A percentile compares a stretch with the other conserved stretches of the same genome.
These are phyloP conservation scores for Cataglyphis livida DNA, from an alignment of 2,888 invertebrate species.

Conservation along the genomic window DNA sequence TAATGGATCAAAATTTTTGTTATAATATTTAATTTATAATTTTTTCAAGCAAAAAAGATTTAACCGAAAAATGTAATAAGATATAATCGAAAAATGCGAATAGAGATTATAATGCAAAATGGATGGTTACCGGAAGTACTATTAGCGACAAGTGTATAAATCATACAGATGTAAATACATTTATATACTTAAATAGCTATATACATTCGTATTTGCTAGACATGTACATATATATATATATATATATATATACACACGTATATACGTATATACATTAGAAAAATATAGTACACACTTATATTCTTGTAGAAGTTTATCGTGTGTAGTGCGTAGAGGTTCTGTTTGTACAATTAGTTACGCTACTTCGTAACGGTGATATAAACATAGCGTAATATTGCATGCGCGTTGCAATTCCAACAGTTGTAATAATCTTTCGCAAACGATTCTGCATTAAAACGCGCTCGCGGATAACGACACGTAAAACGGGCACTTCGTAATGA, in stretches of 20 bases:
- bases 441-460: conserved; percentile 39
- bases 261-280: conserved; percentile 29
- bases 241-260: neutral
- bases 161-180: conserved; percentile 51
- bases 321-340: conserved; percentile 64
- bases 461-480: conserved; percentile 9
- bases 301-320: conserved; percentile 80
- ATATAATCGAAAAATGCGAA: neutral
- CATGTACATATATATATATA: neutral
- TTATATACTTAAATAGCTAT: conserved; percentile 31
- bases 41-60: neutral
- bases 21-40: neutral
- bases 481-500: neutral
- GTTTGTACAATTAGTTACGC: conserved; percentile 52
- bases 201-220: conserved; percentile 26
- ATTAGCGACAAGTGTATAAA: neutral
- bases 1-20: neutral
- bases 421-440: conserved; percentile 41
- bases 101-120: neutral
- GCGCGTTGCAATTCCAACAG: conserved; percentile 30
- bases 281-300: conserved; percentile 74
- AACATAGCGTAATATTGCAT: conserved; percentile 26
- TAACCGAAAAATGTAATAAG: neutral
- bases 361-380: conserved; percentile 46
- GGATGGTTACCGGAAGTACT: conserved; percentile 1